These are phyloP conservation scores for Sinella curviseta DNA, from an alignment of 1,140 invertebrate species.

Conservation along the genomic window DNA sequence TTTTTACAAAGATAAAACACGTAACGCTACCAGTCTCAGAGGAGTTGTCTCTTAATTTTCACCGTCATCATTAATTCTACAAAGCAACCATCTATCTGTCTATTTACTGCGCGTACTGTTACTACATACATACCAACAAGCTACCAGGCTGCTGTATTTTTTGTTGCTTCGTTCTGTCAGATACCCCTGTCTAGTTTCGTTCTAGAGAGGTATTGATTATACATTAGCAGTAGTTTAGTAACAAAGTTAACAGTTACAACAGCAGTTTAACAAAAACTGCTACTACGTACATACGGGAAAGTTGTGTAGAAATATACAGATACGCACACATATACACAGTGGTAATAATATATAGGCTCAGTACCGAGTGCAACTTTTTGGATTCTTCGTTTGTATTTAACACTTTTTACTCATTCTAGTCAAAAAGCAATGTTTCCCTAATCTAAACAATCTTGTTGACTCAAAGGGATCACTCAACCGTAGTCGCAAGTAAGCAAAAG, in stretches of 20 bases:
- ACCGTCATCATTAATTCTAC: conserved; percentile 24
- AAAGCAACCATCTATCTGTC: neutral
- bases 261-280: too few relatives aligned
- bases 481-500: neutral
- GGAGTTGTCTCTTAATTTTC: conserved; percentile 26
- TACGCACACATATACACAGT: neutral
- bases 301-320: too few relatives aligned
- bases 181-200: too few relatives aligned
- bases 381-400: neutral
- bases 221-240: neutral
- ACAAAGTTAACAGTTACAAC: neutral
- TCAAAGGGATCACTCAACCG: conserved; percentile 24
- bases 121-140: too few relatives aligned
- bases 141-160: too few relatives aligned
- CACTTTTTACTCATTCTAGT: conserved; percentile 26
- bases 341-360: neutral
- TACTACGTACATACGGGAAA: too few relatives aligned
- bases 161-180: too few relatives aligned
- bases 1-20: neutral
- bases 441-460: conserved; percentile 26
- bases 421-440: conserved; percentile 24
- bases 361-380: neutral
- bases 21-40: neutral
- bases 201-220: neutral
- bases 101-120: neutral